Percentiles rank a stretch among this genome's conserved stretches.
Conservation (phyloP, 2,888 invertebrate species). For the Rapana venosa region DNA sequence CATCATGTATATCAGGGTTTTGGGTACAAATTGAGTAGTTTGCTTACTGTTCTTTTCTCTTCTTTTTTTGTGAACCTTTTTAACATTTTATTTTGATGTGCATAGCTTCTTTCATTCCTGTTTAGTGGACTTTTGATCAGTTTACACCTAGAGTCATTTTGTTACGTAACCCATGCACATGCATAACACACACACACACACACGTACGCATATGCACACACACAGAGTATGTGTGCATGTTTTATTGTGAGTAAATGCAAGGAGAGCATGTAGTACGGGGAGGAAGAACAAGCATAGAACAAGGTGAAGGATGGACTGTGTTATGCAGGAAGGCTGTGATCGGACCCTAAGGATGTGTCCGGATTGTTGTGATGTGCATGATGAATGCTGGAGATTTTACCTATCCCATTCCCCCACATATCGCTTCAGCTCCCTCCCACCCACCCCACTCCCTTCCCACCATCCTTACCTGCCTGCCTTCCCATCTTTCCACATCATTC, state of each 20-base stretch:
- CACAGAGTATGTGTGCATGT: too few relatives aligned
- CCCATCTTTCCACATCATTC: too few relatives aligned
- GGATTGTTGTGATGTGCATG: conserved; percentile 13
- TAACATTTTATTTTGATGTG: neutral
- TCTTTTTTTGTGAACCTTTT: neutral
- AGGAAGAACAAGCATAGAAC: neutral
- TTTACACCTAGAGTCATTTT: neutral
- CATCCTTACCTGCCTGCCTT: too few relatives aligned
- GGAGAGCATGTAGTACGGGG: neutral
- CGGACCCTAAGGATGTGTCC: neutral
- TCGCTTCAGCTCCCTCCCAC: conserved; percentile 1
- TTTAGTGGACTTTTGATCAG: neutral
- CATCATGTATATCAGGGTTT: neutral
- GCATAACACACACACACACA: neutral
- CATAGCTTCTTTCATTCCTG: neutral
- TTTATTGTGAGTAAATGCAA: neutral
- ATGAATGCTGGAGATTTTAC: neutral
- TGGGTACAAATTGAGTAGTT: neutral
- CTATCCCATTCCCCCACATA: neutral
- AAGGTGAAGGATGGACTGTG: conserved; percentile 16
- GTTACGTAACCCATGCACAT: neutral
- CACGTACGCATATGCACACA: neutral
- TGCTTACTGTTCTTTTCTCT: neutral
- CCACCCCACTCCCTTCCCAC: conserved; percentile 18
- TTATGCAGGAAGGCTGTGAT: conserved; percentile 21